Base-by-base conservation (phyloP, 2,113 vertebrate genomes). In the Ameiurus melas region DNA sequence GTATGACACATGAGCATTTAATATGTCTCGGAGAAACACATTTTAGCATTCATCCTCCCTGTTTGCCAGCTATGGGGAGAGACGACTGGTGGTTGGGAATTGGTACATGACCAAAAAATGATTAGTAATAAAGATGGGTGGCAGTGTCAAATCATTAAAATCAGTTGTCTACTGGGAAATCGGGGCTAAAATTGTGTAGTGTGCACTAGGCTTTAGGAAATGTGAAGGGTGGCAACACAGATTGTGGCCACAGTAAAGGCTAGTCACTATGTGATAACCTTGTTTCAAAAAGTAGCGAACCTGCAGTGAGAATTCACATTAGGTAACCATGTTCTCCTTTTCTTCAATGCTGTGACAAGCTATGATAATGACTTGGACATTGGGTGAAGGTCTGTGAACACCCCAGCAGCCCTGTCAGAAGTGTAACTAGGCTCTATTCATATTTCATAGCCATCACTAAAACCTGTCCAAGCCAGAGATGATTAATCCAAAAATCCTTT, bases 401-500 rank as follows among this genome's bases (percentile, higher is more conserved):
- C 82, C 89, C 84, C 77, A 20, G 36, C 71, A 75, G 70, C 64
- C 83, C 87, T 30, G 85, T 83, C 58, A 70, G 51, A 85, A 71
- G 85, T 36, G 55, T 84, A 88, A 88, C 83, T 82, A 78, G 71
- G 75, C 78, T 62, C 22, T 87, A 89, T 90, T 87, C 85, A 87
- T 90, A 88, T 90, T 89, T 89, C 85, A 87, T 87, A 79, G 73
- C 66, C 87, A 53, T 78, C 58, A 53, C 89, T 85, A 77, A 88
- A 90, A 87, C 89, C 87, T 87, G 85, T 91, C 90, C 86, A 36
- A 90, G 86, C 87, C 90, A 58, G 86, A 83, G 81, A 77, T 90
- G 87, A 91, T 91, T 90, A 88, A 90, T 90, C 81, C 87, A 83
- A 87, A 79, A 90, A 80, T 87, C 83, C 85, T 90, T 90, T 90